Conservation (phyloP, 2,797 vertebrate species). For the Echiichthys vipera region DNA sequence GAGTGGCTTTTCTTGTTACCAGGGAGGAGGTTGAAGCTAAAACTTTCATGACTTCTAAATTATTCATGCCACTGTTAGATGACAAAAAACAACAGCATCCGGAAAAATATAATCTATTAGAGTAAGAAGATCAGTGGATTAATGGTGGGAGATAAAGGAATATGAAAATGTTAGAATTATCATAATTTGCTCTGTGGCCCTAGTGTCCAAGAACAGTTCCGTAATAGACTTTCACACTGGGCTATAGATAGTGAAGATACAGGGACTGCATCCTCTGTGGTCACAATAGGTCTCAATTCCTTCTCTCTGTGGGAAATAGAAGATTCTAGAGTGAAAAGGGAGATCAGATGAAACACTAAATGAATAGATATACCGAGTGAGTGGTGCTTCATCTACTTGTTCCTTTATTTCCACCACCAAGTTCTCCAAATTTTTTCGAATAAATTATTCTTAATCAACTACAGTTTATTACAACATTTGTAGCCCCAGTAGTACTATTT, state of each 20-base stretch:
- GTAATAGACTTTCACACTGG: conserved; percentile 49
- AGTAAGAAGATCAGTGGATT: conserved; percentile 45
- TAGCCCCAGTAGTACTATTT: too few relatives aligned
- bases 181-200: conserved; percentile 46
- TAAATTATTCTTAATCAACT: too few relatives aligned
- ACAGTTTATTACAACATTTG: too few relatives aligned
- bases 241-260: conserved; percentile 22
- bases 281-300: background rate
- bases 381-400: background rate
- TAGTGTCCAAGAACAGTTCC: conserved; percentile 16
- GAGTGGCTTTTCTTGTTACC: conserved; percentile 85
- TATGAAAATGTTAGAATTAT: conserved; percentile 52
- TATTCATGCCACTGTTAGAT: conserved; percentile 72
- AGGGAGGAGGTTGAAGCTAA: conserved; percentile 63
- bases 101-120: conserved; percentile 56
- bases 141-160: conserved; percentile 46
- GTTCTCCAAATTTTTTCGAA: background rate
- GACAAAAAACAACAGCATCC: conserved; percentile 55
- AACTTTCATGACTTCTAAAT: conserved; percentile 78
- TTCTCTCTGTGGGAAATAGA: conserved; percentile 22
- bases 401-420: background rate
- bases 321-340: conserved; percentile 19
- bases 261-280: conserved; percentile 9
- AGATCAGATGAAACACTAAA: background rate
- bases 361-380: background rate